Conservation (phyloP, 2,888 invertebrate genomes). For the Callimorpha dominula region DNA sequence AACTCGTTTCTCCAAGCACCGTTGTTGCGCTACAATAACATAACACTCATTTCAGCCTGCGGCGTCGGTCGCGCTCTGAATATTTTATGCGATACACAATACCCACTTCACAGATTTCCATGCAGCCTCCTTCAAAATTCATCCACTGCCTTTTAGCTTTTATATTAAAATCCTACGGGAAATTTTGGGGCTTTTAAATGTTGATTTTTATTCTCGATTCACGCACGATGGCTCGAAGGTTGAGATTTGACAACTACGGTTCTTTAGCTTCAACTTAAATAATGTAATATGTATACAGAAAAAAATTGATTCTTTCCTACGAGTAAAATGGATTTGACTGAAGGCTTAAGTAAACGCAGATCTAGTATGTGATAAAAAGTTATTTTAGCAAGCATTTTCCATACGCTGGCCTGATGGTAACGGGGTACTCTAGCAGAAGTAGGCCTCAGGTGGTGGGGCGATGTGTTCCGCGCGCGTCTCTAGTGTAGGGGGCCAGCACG, state of each 20-base stretch:
- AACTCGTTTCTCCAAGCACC: constrained; percentile 7
- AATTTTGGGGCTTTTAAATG: constrained; percentile 23
- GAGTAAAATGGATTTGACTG: not conserved
- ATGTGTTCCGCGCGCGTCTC: too few species aligned
- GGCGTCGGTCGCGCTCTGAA: constrained; percentile 10
- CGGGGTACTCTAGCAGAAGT: too few species aligned
- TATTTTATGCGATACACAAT: constrained; percentile 20
- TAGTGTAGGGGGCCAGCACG: too few species aligned
- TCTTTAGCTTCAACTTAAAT: not conserved
- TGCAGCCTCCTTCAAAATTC: constrained; percentile 19
- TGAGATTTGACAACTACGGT: not conserved
- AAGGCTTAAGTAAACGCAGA: not conserved
- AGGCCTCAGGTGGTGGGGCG: too few species aligned
- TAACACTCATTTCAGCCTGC: constrained; percentile 24
- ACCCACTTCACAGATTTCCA: constrained; percentile 31
- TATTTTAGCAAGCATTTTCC: too few species aligned
- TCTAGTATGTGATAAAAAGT: not conserved
- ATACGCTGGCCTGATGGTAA: too few species aligned
- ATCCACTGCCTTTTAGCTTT: constrained; percentile 16
- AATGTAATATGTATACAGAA: not conserved
- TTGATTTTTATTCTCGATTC: constrained; percentile 5
- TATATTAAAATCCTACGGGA: constrained; percentile 18
- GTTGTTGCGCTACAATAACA: constrained; percentile 5
- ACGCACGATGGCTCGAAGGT: not conserved
- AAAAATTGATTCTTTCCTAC: not conserved